These are phyloP conservation scores for Empis stercorea DNA, from an alignment of 2,888 invertebrate species.

Conservation along the genomic window DNA sequence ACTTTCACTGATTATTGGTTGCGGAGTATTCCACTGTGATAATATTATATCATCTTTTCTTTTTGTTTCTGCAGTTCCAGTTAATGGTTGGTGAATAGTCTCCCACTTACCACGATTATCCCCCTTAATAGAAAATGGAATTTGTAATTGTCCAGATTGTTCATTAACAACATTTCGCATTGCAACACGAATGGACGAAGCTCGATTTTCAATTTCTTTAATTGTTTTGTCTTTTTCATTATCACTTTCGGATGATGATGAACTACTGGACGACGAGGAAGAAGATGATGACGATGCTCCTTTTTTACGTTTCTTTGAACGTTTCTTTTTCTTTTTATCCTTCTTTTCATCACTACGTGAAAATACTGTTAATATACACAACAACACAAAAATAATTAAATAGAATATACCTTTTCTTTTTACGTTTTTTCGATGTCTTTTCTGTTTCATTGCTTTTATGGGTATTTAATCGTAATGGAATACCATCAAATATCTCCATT, in stretches of 20 bases:
- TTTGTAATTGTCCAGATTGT: constrained; percentile 25
- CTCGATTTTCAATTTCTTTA: constrained; percentile 32
- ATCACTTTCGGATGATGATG: constrained; percentile 24
- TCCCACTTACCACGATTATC: neutral
- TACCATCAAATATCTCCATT: constrained; percentile 15
- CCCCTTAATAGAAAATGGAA: neutral
- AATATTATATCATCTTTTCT: constrained; percentile 41
- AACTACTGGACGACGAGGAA: constrained; percentile 18
- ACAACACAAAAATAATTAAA: neutral
- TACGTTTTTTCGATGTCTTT: constrained; percentile 38
- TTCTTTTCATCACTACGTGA: constrained; percentile 27
- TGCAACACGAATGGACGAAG: constrained; percentile 49
- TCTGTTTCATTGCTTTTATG: constrained; percentile 34
- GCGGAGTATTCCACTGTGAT: constrained; percentile 44
- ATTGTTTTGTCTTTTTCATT: constrained; percentile 7
- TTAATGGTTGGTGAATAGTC: constrained; percentile 12
- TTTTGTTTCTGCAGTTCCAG: constrained; percentile 20
- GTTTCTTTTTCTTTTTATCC: constrained; percentile 40
- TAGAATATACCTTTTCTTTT: constrained; percentile 42
- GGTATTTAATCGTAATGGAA: constrained; percentile 14
- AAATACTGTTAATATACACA: too few species aligned
- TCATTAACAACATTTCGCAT: constrained; percentile 44
- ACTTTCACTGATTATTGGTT: constrained; percentile 42
- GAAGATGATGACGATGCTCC: constrained; percentile 18
- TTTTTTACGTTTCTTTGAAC: constrained; percentile 38